phyloP scores from a whole-genome alignment of 2,797 vertebrate genomes.

The Intellagama lesueurii region DNA sequence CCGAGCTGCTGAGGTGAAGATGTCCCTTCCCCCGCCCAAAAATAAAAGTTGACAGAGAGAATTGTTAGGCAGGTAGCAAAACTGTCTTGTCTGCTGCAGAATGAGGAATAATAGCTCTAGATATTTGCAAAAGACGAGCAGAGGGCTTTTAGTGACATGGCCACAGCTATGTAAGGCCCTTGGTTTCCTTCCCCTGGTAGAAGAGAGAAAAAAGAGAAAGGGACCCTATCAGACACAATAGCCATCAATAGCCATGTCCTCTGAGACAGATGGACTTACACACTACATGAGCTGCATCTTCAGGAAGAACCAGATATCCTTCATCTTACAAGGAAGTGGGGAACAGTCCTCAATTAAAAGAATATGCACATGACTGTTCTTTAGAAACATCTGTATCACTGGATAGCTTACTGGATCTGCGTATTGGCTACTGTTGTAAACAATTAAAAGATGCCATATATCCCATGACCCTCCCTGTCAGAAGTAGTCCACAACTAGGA shows the following conservation, averaged over 20 bases:
- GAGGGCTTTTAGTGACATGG: background rate
- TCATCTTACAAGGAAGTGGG: background rate
- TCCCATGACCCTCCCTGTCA: too few species aligned
- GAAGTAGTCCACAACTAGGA: too few species aligned
- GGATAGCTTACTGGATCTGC: too few species aligned
- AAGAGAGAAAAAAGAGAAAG: background rate
- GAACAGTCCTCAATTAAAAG: background rate
- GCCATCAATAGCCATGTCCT: background rate
- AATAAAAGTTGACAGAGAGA: background rate
- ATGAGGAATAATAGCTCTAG: background rate
- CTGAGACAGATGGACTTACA: background rate
- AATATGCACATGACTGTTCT: too few species aligned
- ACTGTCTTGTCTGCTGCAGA: constrained; percentile 2
- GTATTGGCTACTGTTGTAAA: too few species aligned
- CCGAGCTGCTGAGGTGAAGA: constrained; percentile 11
- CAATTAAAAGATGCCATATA: too few species aligned
- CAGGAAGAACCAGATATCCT: background rate
- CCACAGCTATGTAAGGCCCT: too few species aligned
- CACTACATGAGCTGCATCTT: background rate
- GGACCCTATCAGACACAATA: background rate
- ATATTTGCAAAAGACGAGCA: background rate
- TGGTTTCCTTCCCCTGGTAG: background rate
- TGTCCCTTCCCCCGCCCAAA: background rate
- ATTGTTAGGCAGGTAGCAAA: background rate
- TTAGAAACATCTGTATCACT: too few species aligned